These are phyloP conservation scores for Drosophila lowei DNA, from an alignment of 1,140 invertebrate genomes.

Conservation along the genomic window DNA sequence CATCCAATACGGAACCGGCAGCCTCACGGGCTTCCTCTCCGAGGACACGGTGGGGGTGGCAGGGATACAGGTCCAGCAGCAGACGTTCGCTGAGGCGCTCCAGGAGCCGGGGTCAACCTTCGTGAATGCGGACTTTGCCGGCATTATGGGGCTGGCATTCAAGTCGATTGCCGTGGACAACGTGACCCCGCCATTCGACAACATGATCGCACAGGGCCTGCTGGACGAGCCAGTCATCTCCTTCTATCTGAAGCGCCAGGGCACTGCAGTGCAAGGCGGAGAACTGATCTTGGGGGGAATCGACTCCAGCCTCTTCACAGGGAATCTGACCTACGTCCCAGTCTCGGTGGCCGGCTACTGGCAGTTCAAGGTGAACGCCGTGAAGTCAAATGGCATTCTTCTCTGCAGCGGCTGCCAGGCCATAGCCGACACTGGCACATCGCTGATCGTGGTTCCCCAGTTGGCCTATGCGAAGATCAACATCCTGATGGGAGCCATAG, in stretches of 20 bases:
- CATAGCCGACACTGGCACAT: slow-evolving; percentile 99
- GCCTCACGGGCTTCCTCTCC: slow-evolving; percentile 96
- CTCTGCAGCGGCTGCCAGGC: slow-evolving; percentile 90
- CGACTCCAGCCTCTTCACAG: slow-evolving; percentile 57
- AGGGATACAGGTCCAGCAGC: slow-evolving; percentile 87
- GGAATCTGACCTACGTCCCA: slow-evolving; percentile 72
- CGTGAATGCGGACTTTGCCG: slow-evolving; percentile 97
- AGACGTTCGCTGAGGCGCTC: slow-evolving; percentile 98
- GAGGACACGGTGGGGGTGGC: slow-evolving; percentile 90
- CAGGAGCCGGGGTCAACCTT: slow-evolving; percentile 94
- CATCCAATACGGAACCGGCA: slow-evolving; percentile 97
- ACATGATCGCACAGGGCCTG: slow-evolving; percentile 93
- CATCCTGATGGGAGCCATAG: slow-evolving; percentile 70
- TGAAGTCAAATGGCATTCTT: slow-evolving; percentile 28
- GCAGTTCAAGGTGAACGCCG: slow-evolving; percentile 72
- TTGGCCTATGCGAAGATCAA: slow-evolving; percentile 91
- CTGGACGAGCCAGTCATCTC: slow-evolving; percentile 93
- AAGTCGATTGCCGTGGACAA: slow-evolving; percentile 93
- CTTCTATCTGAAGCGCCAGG: slow-evolving; percentile 88
- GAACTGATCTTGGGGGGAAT: slow-evolving; percentile 74
- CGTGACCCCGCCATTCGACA: slow-evolving; percentile 96
- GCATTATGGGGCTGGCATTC: slow-evolving; percentile 96
- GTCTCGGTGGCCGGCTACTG: slow-evolving; percentile 73
- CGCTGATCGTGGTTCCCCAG: slow-evolving; percentile 95
- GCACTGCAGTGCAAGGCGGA: slow-evolving; percentile 46